Evolutionary conservation across 2,888 invertebrate genomes (phyloP).

Genomic region (Aspidiotus destructor): DNA sequence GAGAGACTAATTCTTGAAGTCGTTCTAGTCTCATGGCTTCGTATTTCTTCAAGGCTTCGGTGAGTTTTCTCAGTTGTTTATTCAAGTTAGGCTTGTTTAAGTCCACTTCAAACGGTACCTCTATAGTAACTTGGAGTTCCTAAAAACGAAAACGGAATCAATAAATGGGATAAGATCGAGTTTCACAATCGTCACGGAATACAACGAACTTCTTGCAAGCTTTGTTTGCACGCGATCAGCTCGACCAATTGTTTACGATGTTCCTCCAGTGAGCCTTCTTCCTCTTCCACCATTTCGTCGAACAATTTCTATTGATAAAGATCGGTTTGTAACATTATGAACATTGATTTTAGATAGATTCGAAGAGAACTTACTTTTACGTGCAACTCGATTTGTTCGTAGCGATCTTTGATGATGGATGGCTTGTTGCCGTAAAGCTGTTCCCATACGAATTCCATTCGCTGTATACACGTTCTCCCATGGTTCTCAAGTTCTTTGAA

Average conservation of each 20-base stretch:
- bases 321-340: too few relatives aligned
- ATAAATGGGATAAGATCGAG: too few relatives aligned
- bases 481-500: too few relatives aligned
- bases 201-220: conserved; percentile 33
- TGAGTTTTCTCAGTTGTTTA: conserved; percentile 32
- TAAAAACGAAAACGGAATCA: not conserved
- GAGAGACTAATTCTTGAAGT: conserved; percentile 21
- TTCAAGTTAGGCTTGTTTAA: conserved; percentile 21
- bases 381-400: too few relatives aligned
- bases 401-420: too few relatives aligned
- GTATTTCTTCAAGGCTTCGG: conserved; percentile 27
- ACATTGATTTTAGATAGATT: too few relatives aligned
- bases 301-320: conserved; percentile 43
- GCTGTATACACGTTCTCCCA: too few relatives aligned
- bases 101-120: conserved; percentile 24
- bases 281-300: conserved; percentile 53
- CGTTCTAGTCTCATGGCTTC: conserved; percentile 32
- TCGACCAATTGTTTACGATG: conserved; percentile 50
- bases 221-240: conserved; percentile 37
- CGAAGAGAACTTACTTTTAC: too few relatives aligned
- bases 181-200: too few relatives aligned
- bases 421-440: too few relatives aligned
- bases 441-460: too few relatives aligned
- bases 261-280: conserved; percentile 47
- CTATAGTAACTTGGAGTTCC: conserved; percentile 33